phyloP scores from a whole-genome alignment of 2,888 invertebrate species.

The Pegoplata infirma region DNA sequence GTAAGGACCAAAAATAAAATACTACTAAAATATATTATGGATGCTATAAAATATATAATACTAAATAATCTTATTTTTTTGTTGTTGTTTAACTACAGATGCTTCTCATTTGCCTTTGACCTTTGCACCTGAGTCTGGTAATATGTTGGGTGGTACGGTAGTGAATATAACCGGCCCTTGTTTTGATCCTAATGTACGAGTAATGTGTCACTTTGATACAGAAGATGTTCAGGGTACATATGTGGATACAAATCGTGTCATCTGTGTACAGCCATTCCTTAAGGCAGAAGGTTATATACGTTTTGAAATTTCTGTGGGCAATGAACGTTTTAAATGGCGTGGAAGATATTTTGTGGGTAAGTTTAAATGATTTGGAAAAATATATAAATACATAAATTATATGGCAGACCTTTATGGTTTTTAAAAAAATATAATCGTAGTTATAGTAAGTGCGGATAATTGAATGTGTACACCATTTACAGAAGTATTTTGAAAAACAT shows the following conservation, averaged over 20 bases:
- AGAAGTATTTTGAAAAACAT: too few species aligned
- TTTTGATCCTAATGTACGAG: slow-evolving; percentile 86
- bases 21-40: slow-evolving; percentile 2
- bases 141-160: slow-evolving; percentile 97
- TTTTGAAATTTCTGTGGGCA: slow-evolving; percentile 91
- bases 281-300: slow-evolving; percentile 93
- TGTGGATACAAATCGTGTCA: slow-evolving; percentile 89
- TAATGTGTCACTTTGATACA: slow-evolving; percentile 91
- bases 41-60: slow-evolving; percentile 11
- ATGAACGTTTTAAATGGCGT: slow-evolving; percentile 91
- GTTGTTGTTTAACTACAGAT: slow-evolving; percentile 80
- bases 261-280: slow-evolving; percentile 92
- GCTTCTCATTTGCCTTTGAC: slow-evolving; percentile 89
- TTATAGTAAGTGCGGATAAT: too few species aligned
- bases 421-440: too few species aligned
- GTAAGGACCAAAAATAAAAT: slow-evolving; percentile 77
- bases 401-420: too few species aligned
- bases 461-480: too few species aligned
- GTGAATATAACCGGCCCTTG: slow-evolving; percentile 98
- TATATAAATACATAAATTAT: too few species aligned
- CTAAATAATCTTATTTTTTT: slow-evolving; percentile 15
- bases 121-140: slow-evolving; percentile 96
- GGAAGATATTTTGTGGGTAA: slow-evolving; percentile 94
- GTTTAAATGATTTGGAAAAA: slow-evolving; percentile 67
- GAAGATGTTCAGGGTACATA: slow-evolving; percentile 88